phyloP scores from a whole-genome alignment of 1,140 invertebrate species.

The Caerostris darwini region DNA sequence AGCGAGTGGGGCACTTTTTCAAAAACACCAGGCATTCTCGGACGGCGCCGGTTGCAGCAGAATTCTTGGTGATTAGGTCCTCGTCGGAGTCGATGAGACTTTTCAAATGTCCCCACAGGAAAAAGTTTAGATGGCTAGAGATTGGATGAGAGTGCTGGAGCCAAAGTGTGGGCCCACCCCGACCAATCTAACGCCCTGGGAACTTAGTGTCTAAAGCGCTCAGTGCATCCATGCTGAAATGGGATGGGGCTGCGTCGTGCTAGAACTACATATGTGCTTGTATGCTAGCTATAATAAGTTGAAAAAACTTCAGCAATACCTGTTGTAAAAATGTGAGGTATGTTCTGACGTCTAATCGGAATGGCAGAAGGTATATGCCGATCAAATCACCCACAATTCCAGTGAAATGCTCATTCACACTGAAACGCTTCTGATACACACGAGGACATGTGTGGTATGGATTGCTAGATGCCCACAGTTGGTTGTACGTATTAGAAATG shows the following conservation, averaged over 20 bases:
- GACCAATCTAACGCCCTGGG: constrained; percentile 81
- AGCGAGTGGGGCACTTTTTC: too few relatives aligned
- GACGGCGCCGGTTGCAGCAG: neutral
- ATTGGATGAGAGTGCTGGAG: constrained; percentile 52
- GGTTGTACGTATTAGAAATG: neutral
- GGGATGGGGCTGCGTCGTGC: neutral
- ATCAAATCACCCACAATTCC: constrained; percentile 80
- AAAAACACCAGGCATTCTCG: too few relatives aligned
- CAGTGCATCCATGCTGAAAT: constrained; percentile 49
- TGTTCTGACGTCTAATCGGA: constrained; percentile 76
- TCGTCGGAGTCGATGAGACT: neutral
- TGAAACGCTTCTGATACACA: neutral
- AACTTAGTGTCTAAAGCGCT: constrained; percentile 80
- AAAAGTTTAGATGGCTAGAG: neutral
- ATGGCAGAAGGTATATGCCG: constrained; percentile 79
- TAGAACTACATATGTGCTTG: neutral
- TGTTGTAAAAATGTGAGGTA: neutral
- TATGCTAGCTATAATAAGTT: neutral
- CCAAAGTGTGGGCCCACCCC: constrained; percentile 37
- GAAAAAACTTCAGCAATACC: neutral
- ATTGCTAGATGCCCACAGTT: neutral
- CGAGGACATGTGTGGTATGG: neutral
- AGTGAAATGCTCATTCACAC: constrained; percentile 80
- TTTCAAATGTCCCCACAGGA: neutral
- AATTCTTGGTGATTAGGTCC: neutral